Evolutionary conservation across 2,888 invertebrate species (phyloP), one percentile per base, ranked within the genome.

Genomic region (Drosophila kambysellisi): DNA sequence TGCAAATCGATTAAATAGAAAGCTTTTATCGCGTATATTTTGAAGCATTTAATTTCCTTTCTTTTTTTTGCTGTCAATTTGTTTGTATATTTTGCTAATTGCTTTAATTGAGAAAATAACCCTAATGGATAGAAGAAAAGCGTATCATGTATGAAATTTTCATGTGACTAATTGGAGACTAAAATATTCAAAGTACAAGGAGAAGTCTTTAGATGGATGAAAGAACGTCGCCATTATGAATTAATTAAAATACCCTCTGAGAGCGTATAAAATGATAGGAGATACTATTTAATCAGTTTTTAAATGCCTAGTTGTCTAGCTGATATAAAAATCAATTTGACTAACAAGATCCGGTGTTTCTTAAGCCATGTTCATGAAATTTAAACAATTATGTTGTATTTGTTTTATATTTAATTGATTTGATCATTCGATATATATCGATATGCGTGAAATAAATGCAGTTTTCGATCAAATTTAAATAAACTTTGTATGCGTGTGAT

Each of bases 1-100:
- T 39, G 35, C 59, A 56, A 60, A 48, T 62, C 37, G 72, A 61
- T 63, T 60, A 11, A 20, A 57, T 37, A 5, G 41, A 51, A 46
- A 46, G 46, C 25, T 51, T 51, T 50, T 50, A 29, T 50, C 9
- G 1, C 50, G 17, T 9, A 50, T 50, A 50, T 29, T 50, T 50
- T 9, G 9, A 29, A 25, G 46, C 25, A 8, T 8, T 46, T 11
- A 25, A 2, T 35, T 25, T 9, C 6, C 6, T 6, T 11, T 6
- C 20, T 35, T 17, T 41, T 43, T 46, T 43, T 20, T 7, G 20
- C 20, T 43, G n/a, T 43, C 43, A 43, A 43, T 43, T n/a, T 20
- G 43, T 43, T 43, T 20, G 12, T 1, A 46, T 20, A 46, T 7
- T 46, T 25, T 7, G 15, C 15, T 46, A 25, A 25, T 46, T 46